phyloP scores from a whole-genome alignment of 37 sponge, comb jelly and placozoan genomes.

The Geodia barretti region DNA sequence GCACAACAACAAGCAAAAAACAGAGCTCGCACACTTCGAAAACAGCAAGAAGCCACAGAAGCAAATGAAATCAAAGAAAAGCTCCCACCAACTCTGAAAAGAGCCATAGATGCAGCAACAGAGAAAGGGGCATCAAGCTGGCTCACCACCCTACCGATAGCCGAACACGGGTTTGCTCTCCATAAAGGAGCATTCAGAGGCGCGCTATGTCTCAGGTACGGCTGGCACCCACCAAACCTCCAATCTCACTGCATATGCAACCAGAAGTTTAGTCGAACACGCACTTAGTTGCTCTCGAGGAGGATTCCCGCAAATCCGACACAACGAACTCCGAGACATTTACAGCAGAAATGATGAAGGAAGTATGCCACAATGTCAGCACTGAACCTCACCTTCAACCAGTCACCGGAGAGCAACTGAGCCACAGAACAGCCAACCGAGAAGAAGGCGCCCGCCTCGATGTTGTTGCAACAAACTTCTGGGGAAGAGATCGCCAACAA shows the following conservation, averaged over 20 bases:
- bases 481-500: constrained; percentile 19
- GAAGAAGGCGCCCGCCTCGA: constrained; percentile 41
- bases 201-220: constrained; percentile 28
- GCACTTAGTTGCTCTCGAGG: constrained; percentile 22
- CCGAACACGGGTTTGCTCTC: constrained; percentile 46
- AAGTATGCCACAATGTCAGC: constrained; percentile 52
- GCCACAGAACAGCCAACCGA: constrained; percentile 19
- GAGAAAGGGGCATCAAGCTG: constrained; percentile 43
- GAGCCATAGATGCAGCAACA: background rate
- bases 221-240: constrained; percentile 24
- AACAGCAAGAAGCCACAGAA: too few relatives aligned
- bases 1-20: too few relatives aligned
- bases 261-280: too few relatives aligned
- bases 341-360: constrained; percentile 27
- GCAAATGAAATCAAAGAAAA: constrained; percentile 14
- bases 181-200: constrained; percentile 40
- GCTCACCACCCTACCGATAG: constrained; percentile 24
- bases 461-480: constrained; percentile 35
- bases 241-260: background rate
- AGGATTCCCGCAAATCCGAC: constrained; percentile 26
- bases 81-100: constrained; percentile 2
- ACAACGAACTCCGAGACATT: constrained; percentile 47
- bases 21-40: too few relatives aligned
- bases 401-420: constrained; percentile 6
- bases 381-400: constrained; percentile 25